Conservation (phyloP, 2,113 vertebrate species). For the Thomomys bottae region DNA sequence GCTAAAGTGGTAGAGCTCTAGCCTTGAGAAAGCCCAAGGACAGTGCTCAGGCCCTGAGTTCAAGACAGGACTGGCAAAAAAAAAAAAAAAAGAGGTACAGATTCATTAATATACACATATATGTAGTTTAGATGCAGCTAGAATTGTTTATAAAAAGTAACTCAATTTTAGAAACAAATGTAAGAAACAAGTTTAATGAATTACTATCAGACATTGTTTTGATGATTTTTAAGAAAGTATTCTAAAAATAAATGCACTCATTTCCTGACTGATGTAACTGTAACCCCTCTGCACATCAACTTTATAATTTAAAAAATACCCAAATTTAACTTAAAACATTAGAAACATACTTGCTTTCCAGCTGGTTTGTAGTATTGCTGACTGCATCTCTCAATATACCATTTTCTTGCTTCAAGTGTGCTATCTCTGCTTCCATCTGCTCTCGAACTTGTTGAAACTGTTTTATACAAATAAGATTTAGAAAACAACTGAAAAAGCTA, state of each 20-base stretch:
- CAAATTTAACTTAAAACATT: conserved; percentile 22
- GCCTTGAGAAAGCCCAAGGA: no score
- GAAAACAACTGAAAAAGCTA: conserved; percentile 17
- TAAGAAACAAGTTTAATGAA: conserved; percentile 23
- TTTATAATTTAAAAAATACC: no score
- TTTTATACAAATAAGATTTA: conserved; percentile 54
- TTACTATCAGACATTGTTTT: conserved; percentile 17
- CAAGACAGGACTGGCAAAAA: no score
- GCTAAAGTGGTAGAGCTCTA: no score
- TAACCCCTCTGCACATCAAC: no score
- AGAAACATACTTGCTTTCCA: conserved; percentile 97
- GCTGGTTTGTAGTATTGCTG: conserved; percentile 96
- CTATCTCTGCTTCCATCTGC: conserved; percentile 96
- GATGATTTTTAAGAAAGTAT: conserved; percentile 1
- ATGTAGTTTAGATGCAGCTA: background rate
- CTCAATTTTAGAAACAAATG: conserved; percentile 39
- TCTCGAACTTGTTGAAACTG: conserved; percentile 96
- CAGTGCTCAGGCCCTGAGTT: no score
- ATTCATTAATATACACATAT: no score
- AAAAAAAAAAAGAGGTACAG: no score
- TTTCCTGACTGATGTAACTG: no score
- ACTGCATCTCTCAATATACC: conserved; percentile 97
- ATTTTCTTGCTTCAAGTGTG: conserved; percentile 97
- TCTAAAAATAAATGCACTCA: background rate
- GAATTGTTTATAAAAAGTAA: conserved; percentile 44